Evolutionary conservation across 2,888 invertebrate genomes (phyloP), one percentile per base, ranked within the genome.

Genomic region (Malachius bipustulatus): DNA sequence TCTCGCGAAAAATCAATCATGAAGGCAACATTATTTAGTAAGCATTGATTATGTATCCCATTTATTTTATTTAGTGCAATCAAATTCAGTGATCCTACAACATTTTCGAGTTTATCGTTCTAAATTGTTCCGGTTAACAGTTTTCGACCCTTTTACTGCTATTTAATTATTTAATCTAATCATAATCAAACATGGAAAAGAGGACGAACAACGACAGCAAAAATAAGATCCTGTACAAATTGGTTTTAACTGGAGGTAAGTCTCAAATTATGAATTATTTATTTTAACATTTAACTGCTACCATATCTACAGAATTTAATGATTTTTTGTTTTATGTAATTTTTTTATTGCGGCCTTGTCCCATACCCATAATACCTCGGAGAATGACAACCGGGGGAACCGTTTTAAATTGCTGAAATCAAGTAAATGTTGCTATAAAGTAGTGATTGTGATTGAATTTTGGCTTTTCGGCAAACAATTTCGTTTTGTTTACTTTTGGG

Each of bases 171-270:
- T 31, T 8, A 29, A 29, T 29, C 29, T 9, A 11, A 8, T 8
- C 16, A 6, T 14, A 14, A 14, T 28, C 6, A 28, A 47, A 24
- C 33, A 55, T 54, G 52, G 52, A 54, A 36, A 50, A 50, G 40
- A 37, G 39, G 11, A 39, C 39, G 13, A 36, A 10, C 8, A 46
- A 40, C 12, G 46, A 40, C 15, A 16, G 30, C 24, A 36, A 40
- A 28, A 70, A 73, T 55, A 78, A 76, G 66, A 77, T 77, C 50
- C 75, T 84, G 50, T 87, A 87, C 69, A 83, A 77, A 67, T 69
- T 89, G 52, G 88, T 89, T 47, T 71, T 90, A 47, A 89, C 89
- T 49, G 89, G 89, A 70, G 88, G 88, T 87, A 71, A 74, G 77
- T 66, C 33, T 28, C 11, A 24, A 24, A 24, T 24, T 8, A 24